Conservation (phyloP, 2,113 vertebrate species). For the Onychostoma macrolepis region DNA sequence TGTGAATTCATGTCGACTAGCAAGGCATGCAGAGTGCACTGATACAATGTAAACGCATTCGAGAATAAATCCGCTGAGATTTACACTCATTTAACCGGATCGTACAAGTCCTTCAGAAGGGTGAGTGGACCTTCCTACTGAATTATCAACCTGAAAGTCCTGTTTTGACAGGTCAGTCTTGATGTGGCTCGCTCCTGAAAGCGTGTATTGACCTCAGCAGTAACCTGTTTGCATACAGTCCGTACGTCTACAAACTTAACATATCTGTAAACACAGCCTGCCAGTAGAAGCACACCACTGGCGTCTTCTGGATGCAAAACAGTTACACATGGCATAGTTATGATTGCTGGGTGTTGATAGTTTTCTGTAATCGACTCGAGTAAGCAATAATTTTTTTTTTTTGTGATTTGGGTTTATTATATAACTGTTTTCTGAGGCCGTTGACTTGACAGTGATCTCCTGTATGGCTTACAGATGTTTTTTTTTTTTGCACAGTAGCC, state of each 20-base stretch:
- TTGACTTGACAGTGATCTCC: background rate
- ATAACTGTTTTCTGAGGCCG: slow-evolving; percentile 26
- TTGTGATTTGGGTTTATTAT: slow-evolving; percentile 15
- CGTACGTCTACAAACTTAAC: background rate
- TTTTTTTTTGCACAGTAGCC: background rate
- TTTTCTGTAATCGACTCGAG: background rate
- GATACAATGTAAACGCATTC: slow-evolving; percentile 48
- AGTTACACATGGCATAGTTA: slow-evolving; percentile 12
- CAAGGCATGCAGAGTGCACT: slow-evolving; percentile 5
- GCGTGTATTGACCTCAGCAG: background rate
- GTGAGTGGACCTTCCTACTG: slow-evolving; percentile 64
- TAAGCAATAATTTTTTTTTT: slow-evolving; percentile 1
- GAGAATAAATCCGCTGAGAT: slow-evolving; percentile 37
- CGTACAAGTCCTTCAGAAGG: slow-evolving; percentile 69
- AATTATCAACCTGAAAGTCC: background rate
- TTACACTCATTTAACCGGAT: slow-evolving; percentile 65
- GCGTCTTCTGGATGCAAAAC: background rate
- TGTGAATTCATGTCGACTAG: slow-evolving; percentile 26
- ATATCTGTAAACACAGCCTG: background rate
- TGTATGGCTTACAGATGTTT: background rate
- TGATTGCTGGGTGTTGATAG: slow-evolving; percentile 12
- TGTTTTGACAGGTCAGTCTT: background rate
- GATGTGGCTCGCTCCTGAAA: slow-evolving; percentile 2
- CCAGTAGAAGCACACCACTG: background rate
- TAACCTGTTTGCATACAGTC: slow-evolving; percentile 25